These are phyloP conservation scores for Paracanthobrama guichenoti DNA, from an alignment of 2,113 vertebrate species.

Conservation along the genomic window DNA sequence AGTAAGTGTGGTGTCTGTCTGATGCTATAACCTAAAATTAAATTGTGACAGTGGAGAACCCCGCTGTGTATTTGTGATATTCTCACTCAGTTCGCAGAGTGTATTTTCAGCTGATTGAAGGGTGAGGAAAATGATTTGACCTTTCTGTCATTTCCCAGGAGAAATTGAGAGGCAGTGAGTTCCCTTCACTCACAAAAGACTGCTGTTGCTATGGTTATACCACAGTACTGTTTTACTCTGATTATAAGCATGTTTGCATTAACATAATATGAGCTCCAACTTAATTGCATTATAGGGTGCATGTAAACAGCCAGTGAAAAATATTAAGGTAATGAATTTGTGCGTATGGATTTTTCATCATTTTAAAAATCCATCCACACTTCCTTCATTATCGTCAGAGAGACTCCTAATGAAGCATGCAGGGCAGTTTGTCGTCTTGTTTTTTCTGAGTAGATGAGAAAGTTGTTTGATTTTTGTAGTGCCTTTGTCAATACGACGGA, in stretches of 20 bases:
- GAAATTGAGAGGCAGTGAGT: conserved; percentile 48
- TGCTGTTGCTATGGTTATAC: conserved; percentile 38
- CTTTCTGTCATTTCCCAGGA: conserved; percentile 66
- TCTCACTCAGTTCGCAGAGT: neutral
- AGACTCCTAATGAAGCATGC: neutral
- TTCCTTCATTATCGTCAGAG: neutral
- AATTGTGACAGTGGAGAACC: neutral
- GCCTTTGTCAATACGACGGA: conserved; percentile 11
- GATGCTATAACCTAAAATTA: neutral
- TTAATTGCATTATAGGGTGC: neutral
- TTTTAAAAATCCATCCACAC: neutral
- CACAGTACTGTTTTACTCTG: conserved; percentile 32
- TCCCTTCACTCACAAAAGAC: conserved; percentile 49
- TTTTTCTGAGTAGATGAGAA: conserved; percentile 13
- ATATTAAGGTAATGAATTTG: neutral
- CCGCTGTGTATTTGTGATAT: neutral
- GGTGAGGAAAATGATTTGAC: conserved; percentile 63
- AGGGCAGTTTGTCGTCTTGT: neutral
- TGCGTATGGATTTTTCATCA: neutral
- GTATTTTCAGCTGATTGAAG: conserved; percentile 33
- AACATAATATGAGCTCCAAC: neutral
- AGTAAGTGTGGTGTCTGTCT: conserved; percentile 1
- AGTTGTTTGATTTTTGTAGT: conserved; percentile 6
- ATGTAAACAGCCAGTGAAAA: neutral
- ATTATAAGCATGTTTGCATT: neutral